Evolutionary conservation across 2,113 vertebrate species (phyloP).

Genomic region (Tragelaphus strepsiceros): DNA sequence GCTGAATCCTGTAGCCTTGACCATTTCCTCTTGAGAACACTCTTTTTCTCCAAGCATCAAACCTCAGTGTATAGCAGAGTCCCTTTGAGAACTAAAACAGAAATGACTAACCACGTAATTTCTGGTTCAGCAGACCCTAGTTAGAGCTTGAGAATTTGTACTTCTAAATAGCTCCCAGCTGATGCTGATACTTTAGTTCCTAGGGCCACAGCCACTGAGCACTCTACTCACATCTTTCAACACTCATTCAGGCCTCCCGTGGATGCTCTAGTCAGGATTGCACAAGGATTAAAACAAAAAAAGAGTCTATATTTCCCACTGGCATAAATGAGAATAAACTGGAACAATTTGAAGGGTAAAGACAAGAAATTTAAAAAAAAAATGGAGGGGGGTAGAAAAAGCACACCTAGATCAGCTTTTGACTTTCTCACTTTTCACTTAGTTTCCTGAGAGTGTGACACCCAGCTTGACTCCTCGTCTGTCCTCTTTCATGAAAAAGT

Average conservation of each 20-base stretch:
- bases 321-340: background rate
- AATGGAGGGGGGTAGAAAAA: fast-evolving
- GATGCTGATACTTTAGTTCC: background rate
- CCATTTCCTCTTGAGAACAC: background rate
- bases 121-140: background rate
- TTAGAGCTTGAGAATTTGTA: background rate
- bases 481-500: background rate
- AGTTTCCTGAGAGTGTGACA: background rate
- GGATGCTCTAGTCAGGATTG: fast-evolving
- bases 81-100: background rate
- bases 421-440: background rate
- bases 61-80: background rate
- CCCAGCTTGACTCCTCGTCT: background rate
- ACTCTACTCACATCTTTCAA: background rate
- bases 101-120: background rate
- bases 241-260: background rate
- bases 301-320: background rate
- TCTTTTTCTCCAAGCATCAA: background rate
- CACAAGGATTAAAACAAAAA: background rate
- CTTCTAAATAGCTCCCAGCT: background rate
- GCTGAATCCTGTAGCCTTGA: background rate
- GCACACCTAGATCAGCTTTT: no score
- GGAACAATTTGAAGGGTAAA: background rate
- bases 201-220: background rate
- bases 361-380: background rate